Conservation (phyloP, 2,113 vertebrate species). For the Symphodus melops region DNA sequence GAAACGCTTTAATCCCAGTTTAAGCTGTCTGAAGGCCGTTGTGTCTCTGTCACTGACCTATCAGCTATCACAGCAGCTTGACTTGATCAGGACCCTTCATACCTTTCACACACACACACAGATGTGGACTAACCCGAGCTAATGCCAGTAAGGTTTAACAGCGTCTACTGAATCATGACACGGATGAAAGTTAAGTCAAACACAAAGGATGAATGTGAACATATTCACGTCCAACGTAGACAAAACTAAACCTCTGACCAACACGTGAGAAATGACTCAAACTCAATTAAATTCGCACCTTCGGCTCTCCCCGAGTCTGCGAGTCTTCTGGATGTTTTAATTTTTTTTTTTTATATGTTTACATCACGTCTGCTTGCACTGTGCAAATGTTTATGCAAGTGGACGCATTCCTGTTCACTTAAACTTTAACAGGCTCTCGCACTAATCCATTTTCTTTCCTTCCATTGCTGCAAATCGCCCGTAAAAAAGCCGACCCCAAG, state of each 20-base stretch:
- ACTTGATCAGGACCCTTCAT: constrained; percentile 68
- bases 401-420: constrained; percentile 24
- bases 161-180: constrained; percentile 53
- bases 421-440: constrained; percentile 36
- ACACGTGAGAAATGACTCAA: constrained; percentile 8
- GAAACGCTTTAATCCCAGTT: constrained; percentile 67
- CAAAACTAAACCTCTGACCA: constrained; percentile 46
- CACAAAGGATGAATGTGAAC: constrained; percentile 23
- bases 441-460: constrained; percentile 43
- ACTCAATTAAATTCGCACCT: constrained; percentile 25
- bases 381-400: constrained; percentile 52
- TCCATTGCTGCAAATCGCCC: constrained; percentile 37
- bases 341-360: no score
- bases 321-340: constrained; percentile 18
- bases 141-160: constrained; percentile 54
- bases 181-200: constrained; percentile 52
- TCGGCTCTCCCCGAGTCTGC: background rate
- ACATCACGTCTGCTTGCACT: background rate
- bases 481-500: constrained; percentile 33
- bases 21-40: constrained; percentile 68
- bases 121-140: constrained; percentile 14
- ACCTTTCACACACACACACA: constrained; percentile 24
- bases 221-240: constrained; percentile 12
- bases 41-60: constrained; percentile 66
- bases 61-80: constrained; percentile 70